Percentiles rank a stretch among this genome's conserved stretches.
These are phyloP conservation scores for Cancer borealis DNA, from an alignment of 2,888 invertebrate species.

Conservation along the genomic window DNA sequence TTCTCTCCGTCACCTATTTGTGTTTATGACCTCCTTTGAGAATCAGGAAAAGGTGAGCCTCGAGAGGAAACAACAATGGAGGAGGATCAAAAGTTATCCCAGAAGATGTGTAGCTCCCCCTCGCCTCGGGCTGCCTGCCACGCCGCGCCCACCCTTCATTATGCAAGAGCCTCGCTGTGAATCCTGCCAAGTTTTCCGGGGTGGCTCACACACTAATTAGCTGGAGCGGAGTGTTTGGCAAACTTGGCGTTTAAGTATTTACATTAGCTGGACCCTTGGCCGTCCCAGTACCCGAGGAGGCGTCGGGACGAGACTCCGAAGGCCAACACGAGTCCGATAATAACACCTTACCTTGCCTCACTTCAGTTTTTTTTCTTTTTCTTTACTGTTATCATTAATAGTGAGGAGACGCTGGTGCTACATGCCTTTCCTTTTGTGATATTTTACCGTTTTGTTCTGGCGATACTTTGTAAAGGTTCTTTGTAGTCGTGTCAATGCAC, in stretches of 20 bases:
- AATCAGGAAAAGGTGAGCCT: neutral
- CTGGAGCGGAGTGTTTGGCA: constrained; percentile 55
- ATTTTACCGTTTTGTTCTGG: too few species aligned
- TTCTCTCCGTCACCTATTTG: neutral
- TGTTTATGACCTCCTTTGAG: neutral
- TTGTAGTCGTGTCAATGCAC: too few species aligned
- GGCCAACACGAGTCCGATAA: neutral
- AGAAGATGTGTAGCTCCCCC: neutral
- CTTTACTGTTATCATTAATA: too few species aligned
- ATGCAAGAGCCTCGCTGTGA: constrained; percentile 47
- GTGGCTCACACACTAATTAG: constrained; percentile 57
- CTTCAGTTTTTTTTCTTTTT: too few species aligned
- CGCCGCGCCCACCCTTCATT: constrained; percentile 2
- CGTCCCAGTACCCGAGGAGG: neutral
- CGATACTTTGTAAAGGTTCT: too few species aligned
- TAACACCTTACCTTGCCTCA: neutral
- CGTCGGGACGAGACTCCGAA: neutral
- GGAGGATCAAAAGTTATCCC: constrained; percentile 18
- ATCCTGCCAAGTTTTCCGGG: constrained; percentile 27
- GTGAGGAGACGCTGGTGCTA: too few species aligned
- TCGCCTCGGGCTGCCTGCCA: neutral
- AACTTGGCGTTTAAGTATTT: constrained; percentile 55
- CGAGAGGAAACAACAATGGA: neutral
- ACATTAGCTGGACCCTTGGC: constrained; percentile 31
- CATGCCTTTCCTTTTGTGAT: too few species aligned